These are phyloP conservation scores for Channa argus DNA, from an alignment of 2,113 vertebrate genomes.

Conservation along the genomic window DNA sequence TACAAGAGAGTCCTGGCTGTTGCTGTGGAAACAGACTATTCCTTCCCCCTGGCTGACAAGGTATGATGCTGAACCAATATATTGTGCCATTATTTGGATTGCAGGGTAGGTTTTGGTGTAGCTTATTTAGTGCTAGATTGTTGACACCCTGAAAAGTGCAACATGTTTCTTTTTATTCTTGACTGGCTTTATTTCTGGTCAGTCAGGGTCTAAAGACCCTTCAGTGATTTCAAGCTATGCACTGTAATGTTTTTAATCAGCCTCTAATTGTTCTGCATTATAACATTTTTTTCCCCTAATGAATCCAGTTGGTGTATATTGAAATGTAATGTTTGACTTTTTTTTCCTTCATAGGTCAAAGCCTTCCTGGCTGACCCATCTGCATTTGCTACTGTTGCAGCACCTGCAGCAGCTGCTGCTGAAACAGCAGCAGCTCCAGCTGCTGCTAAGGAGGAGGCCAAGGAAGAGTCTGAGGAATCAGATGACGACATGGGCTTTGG, in stretches of 20 bases:
- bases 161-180: slow-evolving; percentile 33
- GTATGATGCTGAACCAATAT: slow-evolving; percentile 74
- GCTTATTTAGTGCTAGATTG: slow-evolving; percentile 35
- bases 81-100: too few relatives aligned
- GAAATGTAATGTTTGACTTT: not conserved
- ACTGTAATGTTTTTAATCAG: not conserved
- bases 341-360: slow-evolving; percentile 84
- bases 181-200: not conserved
- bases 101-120: slow-evolving; percentile 30
- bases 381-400: slow-evolving; percentile 87
- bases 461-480: slow-evolving; percentile 95
- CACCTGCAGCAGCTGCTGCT: slow-evolving; percentile 80
- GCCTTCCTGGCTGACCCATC: slow-evolving; percentile 95
- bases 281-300: too few relatives aligned
- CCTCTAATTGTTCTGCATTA: not conserved
- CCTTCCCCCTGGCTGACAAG: slow-evolving; percentile 98
- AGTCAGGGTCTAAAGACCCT: slow-evolving; percentile 18
- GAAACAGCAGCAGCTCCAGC: slow-evolving; percentile 82
- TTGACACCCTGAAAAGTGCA: slow-evolving; percentile 45
- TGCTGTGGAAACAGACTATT: slow-evolving; percentile 94
- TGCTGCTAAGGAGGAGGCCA: slow-evolving; percentile 82
- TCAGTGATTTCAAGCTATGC: not conserved
- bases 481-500: slow-evolving; percentile 98
- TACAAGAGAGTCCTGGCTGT: slow-evolving; percentile 96
- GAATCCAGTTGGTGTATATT: not conserved